Evolutionary conservation across 2,888 invertebrate species (phyloP), one percentile per base, ranked within the genome.

Genomic region (Tipula lateralis): DNA sequence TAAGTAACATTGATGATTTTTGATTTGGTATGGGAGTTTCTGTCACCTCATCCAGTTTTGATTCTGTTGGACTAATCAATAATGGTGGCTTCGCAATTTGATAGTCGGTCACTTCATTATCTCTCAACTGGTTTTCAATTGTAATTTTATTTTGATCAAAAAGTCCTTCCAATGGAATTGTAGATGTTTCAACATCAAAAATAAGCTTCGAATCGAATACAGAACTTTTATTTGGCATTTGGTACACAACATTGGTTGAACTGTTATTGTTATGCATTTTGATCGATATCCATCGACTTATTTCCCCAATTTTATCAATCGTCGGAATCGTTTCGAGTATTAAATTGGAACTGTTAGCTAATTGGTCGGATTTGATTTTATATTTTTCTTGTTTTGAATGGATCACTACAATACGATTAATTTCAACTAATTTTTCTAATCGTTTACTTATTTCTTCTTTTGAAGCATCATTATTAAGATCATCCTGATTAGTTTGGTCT

Each of bases 391-490:
- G 91, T 88, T 93, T 93, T 0, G 93, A 93, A 44, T 93, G 93
- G 0, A 94, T 92, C 90, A 94, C 94, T 2, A 94, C 93, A 34
- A 94, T 92, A 88, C 94, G 91, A 88, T 93, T 94, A 0, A 95
- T 92, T 87, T 94, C 94, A 86, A 94, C 93, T 19, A 94, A 87
- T 89, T 93, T 93, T 87, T 94, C 92, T 34, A 91, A 90, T 86
- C 88, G 89, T 30, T 88, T 87, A 50, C 87, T 87, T 16, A 91
- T 91, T 89, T 91, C 91, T 32, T 91, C 88, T 12, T 91, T 88
- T 3, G 91, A 91, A 6, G 90, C 87, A 83, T 6, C 0, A 9
- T 6, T 36, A 36, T 12, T 36, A 12, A 12, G 2, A 88, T 87
- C 85, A 89, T 88, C 29, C 24, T 24, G 2, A 12, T 36, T 29